A percentile compares a stretch with the other conserved stretches of the same genome.
phyloP scores from a whole-genome alignment of 2,888 invertebrate species.

The Nasonia oneida region DNA sequence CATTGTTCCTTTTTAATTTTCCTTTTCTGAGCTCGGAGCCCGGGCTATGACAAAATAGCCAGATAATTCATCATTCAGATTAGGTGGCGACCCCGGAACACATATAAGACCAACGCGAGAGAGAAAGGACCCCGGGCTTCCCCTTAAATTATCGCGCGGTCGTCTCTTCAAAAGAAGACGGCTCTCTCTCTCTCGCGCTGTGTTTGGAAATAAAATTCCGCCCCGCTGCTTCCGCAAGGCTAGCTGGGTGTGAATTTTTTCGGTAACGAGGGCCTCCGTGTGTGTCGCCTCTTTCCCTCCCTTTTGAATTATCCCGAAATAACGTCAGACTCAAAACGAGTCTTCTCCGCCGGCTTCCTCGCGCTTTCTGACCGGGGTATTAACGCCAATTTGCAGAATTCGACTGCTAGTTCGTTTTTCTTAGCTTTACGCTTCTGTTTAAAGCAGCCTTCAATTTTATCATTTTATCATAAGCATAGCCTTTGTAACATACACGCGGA shows the following conservation, averaged over 20 bases:
- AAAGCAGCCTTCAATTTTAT: no score
- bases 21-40: conserved; percentile 20
- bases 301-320: conserved; percentile 7
- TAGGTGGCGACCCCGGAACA: conserved; percentile 60
- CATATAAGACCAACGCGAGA: conserved; percentile 1
- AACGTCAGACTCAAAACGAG: not conserved
- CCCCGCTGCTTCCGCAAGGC: conserved; percentile 18
- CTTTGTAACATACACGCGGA: no score
- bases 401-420: not conserved
- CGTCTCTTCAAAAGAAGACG: conserved; percentile 57
- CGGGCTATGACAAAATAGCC: conserved; percentile 65
- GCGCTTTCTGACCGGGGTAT: not conserved
- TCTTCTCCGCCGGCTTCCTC: no score
- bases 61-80: conserved; percentile 71
- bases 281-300: not conserved
- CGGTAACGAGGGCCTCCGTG: conserved; percentile 27
- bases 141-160: conserved; percentile 66
- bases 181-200: not conserved
- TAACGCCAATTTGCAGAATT: not conserved
- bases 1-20: conserved; percentile 50
- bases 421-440: no score
- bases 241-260: conserved; percentile 16
- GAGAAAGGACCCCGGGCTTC: conserved; percentile 56
- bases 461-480: no score
- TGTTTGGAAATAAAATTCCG: conserved; percentile 64